Evolutionary conservation across 2,113 vertebrate species (phyloP).

Genomic region (Ochotona princeps): DNA sequence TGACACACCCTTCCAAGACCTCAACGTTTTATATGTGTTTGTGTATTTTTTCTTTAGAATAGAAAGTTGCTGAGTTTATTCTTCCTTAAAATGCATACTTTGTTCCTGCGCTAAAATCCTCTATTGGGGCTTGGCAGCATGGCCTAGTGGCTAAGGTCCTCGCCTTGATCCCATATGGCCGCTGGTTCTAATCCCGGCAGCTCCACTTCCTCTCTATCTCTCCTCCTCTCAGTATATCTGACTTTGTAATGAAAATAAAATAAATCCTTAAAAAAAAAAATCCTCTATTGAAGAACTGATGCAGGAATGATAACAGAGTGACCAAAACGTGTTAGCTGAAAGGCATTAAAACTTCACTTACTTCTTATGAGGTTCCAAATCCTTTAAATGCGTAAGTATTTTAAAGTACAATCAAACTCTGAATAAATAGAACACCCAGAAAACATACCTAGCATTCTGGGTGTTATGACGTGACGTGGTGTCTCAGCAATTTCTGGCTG

Average conservation of each 20-base stretch:
- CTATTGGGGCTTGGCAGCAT: too few relatives aligned
- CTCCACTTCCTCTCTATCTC: too few relatives aligned
- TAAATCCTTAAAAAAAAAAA: too few relatives aligned
- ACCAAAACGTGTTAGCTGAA: conserved; percentile 36
- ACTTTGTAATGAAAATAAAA: too few relatives aligned
- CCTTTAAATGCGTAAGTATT: background rate
- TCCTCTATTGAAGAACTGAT: background rate
- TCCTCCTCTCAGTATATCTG: too few relatives aligned
- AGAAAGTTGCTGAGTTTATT: background rate
- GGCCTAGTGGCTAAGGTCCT: too few relatives aligned
- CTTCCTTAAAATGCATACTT: background rate
- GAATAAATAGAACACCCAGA: background rate
- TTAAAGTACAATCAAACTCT: conserved; percentile 10
- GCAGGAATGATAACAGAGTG: background rate
- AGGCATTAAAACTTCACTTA: background rate
- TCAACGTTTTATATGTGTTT: background rate
- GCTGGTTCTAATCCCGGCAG: too few relatives aligned
- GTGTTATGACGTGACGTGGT: background rate
- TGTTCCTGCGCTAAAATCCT: background rate
- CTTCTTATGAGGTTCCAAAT: background rate
- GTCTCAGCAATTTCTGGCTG: background rate
- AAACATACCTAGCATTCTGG: background rate
- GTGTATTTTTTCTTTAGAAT: conserved; percentile 7
- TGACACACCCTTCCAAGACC: background rate
- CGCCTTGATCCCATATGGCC: too few relatives aligned